Base-by-base conservation (phyloP, 2,888 invertebrate species). In the Oegoconia quadripuncta region DNA sequence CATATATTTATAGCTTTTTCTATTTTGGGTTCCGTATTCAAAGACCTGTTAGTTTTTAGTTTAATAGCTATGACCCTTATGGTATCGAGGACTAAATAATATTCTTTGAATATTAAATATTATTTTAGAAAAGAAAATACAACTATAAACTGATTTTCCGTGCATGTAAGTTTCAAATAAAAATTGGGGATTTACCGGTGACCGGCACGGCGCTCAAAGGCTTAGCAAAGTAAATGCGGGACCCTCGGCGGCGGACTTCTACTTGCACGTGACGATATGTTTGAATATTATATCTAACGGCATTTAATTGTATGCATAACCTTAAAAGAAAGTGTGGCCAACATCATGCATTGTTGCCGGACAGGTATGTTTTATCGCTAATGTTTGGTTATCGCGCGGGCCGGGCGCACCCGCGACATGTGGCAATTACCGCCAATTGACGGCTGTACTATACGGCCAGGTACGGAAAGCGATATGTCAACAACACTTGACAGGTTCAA, bases 401-500 rank as follows among this genome's bases (percentile, higher is more conserved):
- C 44, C 22, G 37, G 39, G 8, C 13, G 31, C 12, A 9, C 14
- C 41, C 43, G 49, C 47, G 53, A 57, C 52, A 50, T 50, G 52
- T 61, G 55, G 59, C 57, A 60, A 67, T 66, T 65, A 64, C 52
- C 34, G 47, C 48, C 50, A 57, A 55, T 60, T 55, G 66, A 55
- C 50, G 53, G 43, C 43, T 49, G 38, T 36, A 23, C 34, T 13
- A 15, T n/a, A 13, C 13, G 34, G 3, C 15, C n/a, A 12, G 25
- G 25, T 15, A 12, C 8, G 20, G 33, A 12, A 42, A 42, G 34
- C 29, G 42, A 39, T 42, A 38, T 35, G 41, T 41, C 43, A 49
- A 42, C 44, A 44, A 54, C 53, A 50, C 52, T 42, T 51, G 56
- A 45, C 59, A 63, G 58, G 71, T 74, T 74, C 73, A 74, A 57